Evolutionary conservation across 2,113 vertebrate genomes (phyloP), one percentile per base, ranked within the genome.

Genomic region (Labrus mixtus): DNA sequence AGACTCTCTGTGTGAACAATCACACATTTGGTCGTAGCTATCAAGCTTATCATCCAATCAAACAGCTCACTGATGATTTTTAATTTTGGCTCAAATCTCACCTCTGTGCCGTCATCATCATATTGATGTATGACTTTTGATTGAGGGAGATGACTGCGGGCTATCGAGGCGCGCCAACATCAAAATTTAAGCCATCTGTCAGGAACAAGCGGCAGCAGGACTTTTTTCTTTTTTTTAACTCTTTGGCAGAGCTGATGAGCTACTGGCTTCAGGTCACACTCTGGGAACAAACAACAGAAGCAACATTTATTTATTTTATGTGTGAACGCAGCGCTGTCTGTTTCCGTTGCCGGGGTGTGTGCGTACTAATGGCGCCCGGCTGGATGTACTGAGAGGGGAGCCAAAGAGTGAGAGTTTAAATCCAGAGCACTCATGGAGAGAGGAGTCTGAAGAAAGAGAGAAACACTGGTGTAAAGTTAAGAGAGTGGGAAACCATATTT

Each of bases 221-320:
- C 41, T 1, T 13, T 23, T 1, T 13, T 23, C 0, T 3, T 64
- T 36, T 71, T 48, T 45, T 1, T 17, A n/a, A 33, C 15, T 41
- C 16, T 4, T 9, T 22, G 46, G 69, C n/a, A 9, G 29, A 45
- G 11, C 25, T 20, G 41, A 45, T 22, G 39, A 50, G 23, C 29
- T 11, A 25, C 45, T 63, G 46, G 54, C 72, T 78, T 58, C 53
- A 60, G 37, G 67, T 55, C 25, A 33, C 22, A 62, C 45, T 64
- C 16, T 2, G 41, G 59, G 60, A 29, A 36, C 56, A 71, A 76
- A 76, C 37, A 72, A 65, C 46, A 67, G 62, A 72, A 57, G 75
- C 56, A 13, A 20, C 63, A 59, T 57, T 70, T 43, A 62, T 73
- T 60, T 64, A 6, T 12, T 74, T 16, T 6, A 80, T 73, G 73